Conservation (phyloP, 2,797 vertebrate genomes). For the Aplochiton taeniatus region DNA sequence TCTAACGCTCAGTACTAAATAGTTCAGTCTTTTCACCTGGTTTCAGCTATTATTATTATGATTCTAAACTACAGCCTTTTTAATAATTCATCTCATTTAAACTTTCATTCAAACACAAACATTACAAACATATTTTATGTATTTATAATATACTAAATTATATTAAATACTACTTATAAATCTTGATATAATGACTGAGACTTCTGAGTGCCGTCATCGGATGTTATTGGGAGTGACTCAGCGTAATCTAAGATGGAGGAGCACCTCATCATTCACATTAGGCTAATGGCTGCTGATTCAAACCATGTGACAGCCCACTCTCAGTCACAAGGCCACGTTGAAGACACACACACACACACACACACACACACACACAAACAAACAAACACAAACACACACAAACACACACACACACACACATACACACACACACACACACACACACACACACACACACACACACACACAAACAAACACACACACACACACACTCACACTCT, state of each 20-base stretch:
- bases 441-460: constrained; percentile 11
- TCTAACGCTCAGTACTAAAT: too few relatives aligned
- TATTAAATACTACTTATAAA: too few relatives aligned
- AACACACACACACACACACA: constrained; percentile 10
- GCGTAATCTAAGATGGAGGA: constrained; percentile 1
- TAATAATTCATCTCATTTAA: too few relatives aligned
- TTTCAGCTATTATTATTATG: too few relatives aligned
- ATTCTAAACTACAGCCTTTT: too few relatives aligned
- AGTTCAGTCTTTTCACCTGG: too few relatives aligned
- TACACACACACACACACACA: constrained; percentile 10
- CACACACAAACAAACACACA: constrained; percentile 9
- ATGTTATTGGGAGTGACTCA: too few relatives aligned
- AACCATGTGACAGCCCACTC: constrained; percentile 15
- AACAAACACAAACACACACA: constrained; percentile 9
- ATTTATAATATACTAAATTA: too few relatives aligned
- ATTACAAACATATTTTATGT: too few relatives aligned
- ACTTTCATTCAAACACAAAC: too few relatives aligned
- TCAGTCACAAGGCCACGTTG: background rate
- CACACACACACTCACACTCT: constrained; percentile 9
- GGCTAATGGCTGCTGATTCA: constrained; percentile 1
- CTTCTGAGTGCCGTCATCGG: too few relatives aligned
- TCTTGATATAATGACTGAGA: too few relatives aligned
- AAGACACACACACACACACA: constrained; percentile 8
- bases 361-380: background rate
- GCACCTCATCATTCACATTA: constrained; percentile 11